These are phyloP conservation scores for Malacoctenus gilli DNA, from an alignment of 2,797 vertebrate species.

Conservation along the genomic window DNA sequence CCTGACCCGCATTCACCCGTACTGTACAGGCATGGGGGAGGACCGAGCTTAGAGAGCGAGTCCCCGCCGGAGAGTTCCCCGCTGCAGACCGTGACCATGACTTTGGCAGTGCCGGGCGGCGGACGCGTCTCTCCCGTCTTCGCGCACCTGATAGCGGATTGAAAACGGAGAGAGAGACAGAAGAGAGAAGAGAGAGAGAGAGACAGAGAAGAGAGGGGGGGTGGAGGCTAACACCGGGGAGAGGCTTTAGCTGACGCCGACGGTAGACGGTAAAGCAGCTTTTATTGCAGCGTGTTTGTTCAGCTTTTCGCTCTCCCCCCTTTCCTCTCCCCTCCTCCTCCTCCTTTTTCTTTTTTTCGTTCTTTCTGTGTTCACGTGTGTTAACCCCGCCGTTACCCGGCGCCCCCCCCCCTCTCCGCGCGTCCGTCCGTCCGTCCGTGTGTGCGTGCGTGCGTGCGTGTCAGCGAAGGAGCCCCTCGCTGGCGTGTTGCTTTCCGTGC, in stretches of 20 bases:
- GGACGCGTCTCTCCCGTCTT: constrained; percentile 30
- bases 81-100: constrained; percentile 46
- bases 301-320: too few relatives aligned
- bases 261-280: constrained; percentile 20
- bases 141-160: constrained; percentile 29
- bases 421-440: too few relatives aligned
- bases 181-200: background rate
- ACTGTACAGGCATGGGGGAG: constrained; percentile 59
- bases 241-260: constrained; percentile 12
- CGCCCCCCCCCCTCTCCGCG: constrained; percentile 1
- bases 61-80: constrained; percentile 29
- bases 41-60: constrained; percentile 40
- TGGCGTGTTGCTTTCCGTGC: constrained; percentile 18
- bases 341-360: background rate
- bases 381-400: too few relatives aligned
- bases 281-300: too few relatives aligned
- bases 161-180: constrained; percentile 9
- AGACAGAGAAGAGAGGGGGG: constrained; percentile 2
- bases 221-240: background rate
- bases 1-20: constrained; percentile 73
- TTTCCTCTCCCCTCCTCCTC: too few relatives aligned
- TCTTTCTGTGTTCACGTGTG: constrained; percentile 13
- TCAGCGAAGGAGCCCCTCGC: too few relatives aligned
- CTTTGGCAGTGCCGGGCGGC: constrained; percentile 44
- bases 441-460: too few relatives aligned